Evolutionary conservation across 2,888 invertebrate species (phyloP).

Genomic region (Eristalis tenax): DNA sequence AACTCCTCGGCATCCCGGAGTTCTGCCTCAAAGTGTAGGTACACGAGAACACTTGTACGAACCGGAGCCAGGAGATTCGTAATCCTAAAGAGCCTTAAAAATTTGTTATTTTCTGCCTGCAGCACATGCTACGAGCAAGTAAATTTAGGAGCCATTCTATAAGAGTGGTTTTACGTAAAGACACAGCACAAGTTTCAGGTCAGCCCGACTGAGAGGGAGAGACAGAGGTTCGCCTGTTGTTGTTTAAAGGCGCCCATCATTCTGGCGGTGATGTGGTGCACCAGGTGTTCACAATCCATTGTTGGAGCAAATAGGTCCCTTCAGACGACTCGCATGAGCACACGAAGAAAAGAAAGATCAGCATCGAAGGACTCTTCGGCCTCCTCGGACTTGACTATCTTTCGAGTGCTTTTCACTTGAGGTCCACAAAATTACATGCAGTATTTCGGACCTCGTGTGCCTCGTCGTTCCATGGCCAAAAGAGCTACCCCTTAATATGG

Average conservation of each 20-base stretch:
- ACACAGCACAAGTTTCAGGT: slow-evolving; percentile 16
- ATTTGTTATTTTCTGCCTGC: slow-evolving; percentile 49
- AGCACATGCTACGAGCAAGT: slow-evolving; percentile 40
- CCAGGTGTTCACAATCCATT: slow-evolving; percentile 42
- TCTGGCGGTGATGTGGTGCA: slow-evolving; percentile 18
- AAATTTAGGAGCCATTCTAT: slow-evolving; percentile 33
- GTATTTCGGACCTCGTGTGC: background rate
- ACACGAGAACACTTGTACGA: background rate
- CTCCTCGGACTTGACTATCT: background rate
- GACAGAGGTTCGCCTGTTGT: background rate
- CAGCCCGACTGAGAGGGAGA: background rate
- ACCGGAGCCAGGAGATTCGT: slow-evolving; percentile 1
- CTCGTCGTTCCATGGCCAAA: background rate
- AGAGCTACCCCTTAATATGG: background rate
- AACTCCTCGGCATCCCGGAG: slow-evolving; percentile 6
- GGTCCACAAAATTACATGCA: slow-evolving; percentile 11
- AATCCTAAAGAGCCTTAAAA: slow-evolving; percentile 41
- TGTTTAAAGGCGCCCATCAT: slow-evolving; percentile 11
- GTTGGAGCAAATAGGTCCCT: slow-evolving; percentile 18
- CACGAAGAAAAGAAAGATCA: too few relatives aligned
- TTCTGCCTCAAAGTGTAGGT: slow-evolving; percentile 1
- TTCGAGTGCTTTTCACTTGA: background rate
- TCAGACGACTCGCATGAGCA: too few relatives aligned
- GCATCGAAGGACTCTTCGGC: background rate
- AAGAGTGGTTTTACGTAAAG: slow-evolving; percentile 20